Base-by-base conservation (phyloP, 2,888 invertebrate species). In the Sesia apiformis region DNA sequence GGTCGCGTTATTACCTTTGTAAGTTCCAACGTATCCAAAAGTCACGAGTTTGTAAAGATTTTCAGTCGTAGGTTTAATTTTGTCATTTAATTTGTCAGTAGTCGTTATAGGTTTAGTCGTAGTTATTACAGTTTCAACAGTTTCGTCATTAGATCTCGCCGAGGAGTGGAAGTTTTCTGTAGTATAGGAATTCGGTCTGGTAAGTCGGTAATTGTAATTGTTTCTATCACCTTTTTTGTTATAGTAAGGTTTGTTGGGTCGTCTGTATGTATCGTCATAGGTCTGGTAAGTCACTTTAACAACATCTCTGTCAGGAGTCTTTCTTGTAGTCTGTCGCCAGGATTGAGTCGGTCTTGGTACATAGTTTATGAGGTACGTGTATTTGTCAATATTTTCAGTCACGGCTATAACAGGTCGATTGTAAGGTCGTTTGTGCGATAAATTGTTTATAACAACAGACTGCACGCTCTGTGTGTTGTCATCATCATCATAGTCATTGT, bases 331-430 rank as follows among this genome's bases (percentile, higher is more conserved):
- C 55, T 79, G 79, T 74, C 88, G 76, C 78, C 82, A 89, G 3
- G 89, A 81, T 63, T 85, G 82, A 39, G 90, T 90, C 52, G 90
- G 84, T 75, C 84, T 75, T 0, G 90, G 90, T n/a, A 90, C 90
- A 58, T 90, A 90, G 62, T 90, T 90, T 7, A 90, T 90, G 1
- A 90, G 70, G 60, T 90, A 90, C 55, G 90, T 90, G 56, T 81
- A 90, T 72, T 86, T 87, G 73, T 90, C 80, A 54, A 81, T 72
- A 58, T 89, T 89, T 68, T 87, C 88, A 57, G 90, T 90, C 53
- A 89, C 89, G 55, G 88, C 76, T 62, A 89, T 74, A 49, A 88
- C 80, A 4, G 87, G 86, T 72, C 84, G 72, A 55, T 76, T 75
- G 55, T 80, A 78, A 40, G 87, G 88, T 76, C 88, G 68, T 67